Conservation (phyloP, 2,113 vertebrate species). For the Albula glossodonta region DNA sequence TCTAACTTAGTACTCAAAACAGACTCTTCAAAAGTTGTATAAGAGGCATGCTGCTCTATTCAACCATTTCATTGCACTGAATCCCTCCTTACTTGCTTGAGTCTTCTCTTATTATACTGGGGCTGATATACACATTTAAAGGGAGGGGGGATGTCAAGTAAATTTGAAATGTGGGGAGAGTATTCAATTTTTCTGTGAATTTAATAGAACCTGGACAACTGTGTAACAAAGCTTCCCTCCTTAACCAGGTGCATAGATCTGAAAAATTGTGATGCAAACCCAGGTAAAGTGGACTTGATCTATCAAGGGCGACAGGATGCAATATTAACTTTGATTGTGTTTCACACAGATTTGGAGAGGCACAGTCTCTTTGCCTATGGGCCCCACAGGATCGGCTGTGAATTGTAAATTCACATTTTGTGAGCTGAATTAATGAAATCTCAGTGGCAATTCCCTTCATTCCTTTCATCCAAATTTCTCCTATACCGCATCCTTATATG, state of each 20-base stretch:
- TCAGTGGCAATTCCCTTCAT: background rate
- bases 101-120: background rate
- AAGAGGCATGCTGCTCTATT: background rate
- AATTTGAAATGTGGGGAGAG: background rate
- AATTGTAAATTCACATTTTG: background rate
- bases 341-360: background rate
- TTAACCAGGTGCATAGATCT: background rate
- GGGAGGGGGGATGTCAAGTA: background rate
- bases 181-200: background rate
- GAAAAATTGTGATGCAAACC: background rate
- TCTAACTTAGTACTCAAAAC: background rate
- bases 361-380: background rate
- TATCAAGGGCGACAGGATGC: background rate
- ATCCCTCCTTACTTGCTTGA: background rate
- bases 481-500: background rate
- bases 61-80: background rate
- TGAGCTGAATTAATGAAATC: background rate
- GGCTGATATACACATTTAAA: background rate
- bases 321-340: constrained; percentile 10
- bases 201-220: background rate
- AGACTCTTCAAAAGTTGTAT: background rate
- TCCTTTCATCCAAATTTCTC: background rate
- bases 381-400: background rate
- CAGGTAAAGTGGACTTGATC: background rate
- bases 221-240: background rate